These are phyloP conservation scores for Halcyon senegalensis DNA, from an alignment of 2,113 vertebrate species.

Conservation along the genomic window DNA sequence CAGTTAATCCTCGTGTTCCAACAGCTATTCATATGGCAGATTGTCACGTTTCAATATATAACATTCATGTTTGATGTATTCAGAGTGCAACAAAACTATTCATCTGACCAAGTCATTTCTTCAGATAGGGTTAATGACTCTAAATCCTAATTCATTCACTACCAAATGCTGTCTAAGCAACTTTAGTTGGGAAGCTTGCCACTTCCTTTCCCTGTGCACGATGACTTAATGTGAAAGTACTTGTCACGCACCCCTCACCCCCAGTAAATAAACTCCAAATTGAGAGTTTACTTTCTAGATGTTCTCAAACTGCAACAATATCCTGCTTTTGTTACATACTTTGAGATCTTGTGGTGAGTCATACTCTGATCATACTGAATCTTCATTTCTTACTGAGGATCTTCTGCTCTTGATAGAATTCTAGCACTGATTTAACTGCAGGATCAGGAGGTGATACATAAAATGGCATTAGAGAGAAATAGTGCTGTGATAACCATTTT, in stretches of 20 bases:
- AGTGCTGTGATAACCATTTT: background rate
- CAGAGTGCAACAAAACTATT: background rate
- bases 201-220: background rate
- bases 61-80: background rate
- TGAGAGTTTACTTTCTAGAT: background rate
- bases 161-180: background rate
- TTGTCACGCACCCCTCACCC: fast-evolving
- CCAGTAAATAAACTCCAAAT: background rate
- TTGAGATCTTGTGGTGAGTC: background rate
- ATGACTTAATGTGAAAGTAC: background rate
- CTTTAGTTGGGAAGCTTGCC: background rate
- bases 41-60: background rate
- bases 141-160: background rate
- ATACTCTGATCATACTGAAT: background rate
- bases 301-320: background rate
- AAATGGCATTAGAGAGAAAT: background rate
- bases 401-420: background rate
- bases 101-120: background rate
- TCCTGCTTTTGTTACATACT: background rate
- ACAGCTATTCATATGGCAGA: background rate
- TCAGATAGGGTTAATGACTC: background rate
- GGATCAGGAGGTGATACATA: background rate
- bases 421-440: background rate
- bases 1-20: background rate
- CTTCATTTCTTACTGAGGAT: background rate